A percentile compares a stretch with the other conserved stretches of the same genome.
Conservation (phyloP, 2,113 vertebrate genomes). For the Pollimyrus isidori region DNA sequence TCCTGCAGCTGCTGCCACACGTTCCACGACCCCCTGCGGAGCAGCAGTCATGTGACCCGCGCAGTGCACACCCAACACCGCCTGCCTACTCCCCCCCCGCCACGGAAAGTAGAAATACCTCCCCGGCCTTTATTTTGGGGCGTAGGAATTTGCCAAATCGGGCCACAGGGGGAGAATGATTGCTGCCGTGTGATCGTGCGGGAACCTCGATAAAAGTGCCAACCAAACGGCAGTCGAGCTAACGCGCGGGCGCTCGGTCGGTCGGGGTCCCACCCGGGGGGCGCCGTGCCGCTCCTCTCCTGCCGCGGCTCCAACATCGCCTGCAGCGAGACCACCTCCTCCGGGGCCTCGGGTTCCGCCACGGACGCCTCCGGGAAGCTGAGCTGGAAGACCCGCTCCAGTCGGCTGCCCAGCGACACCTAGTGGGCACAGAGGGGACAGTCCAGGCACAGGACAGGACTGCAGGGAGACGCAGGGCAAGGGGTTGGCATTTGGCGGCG, state of each 20-base stretch:
- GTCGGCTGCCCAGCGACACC: slow-evolving; percentile 67
- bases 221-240: not conserved
- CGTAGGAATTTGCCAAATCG: not conserved
- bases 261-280: slow-evolving; percentile 53
- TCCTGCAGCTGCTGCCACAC: slow-evolving; percentile 87
- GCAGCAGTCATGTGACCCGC: not conserved
- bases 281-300: slow-evolving; percentile 37
- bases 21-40: slow-evolving; percentile 59
- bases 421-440: slow-evolving; percentile 31
- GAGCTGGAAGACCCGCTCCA: slow-evolving; percentile 78
- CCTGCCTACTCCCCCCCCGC: not conserved
- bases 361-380: slow-evolving; percentile 71
- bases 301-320: slow-evolving; percentile 61
- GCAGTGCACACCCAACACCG: not conserved
- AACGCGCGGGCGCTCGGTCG: not conserved
- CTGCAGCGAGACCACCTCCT: slow-evolving; percentile 61
- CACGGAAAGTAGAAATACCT: not conserved
- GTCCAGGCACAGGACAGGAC: not conserved
- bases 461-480: not conserved
- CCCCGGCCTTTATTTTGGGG: not conserved
- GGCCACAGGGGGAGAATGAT: not conserved
- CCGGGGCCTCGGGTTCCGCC: slow-evolving; percentile 41
- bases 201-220: not conserved
- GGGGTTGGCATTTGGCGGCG: not conserved
- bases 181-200: not conserved